These are phyloP conservation scores for Panagrolaimus sp. DNA, from an alignment of 1,140 invertebrate species.

Conservation along the genomic window DNA sequence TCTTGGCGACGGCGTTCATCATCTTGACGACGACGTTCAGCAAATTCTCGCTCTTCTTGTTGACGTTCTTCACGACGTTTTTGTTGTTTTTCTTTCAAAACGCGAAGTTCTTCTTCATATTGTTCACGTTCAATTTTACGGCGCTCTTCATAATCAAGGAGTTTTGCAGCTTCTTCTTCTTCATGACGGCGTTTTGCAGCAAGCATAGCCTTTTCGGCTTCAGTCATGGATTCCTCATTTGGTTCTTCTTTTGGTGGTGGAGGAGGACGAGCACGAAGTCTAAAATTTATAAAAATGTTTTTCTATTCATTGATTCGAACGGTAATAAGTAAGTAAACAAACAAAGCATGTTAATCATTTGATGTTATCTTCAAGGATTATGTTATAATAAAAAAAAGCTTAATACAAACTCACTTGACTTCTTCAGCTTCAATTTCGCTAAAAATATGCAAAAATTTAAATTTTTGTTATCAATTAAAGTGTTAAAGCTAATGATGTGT, in stretches of 20 bases:
- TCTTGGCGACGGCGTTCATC: slow-evolving; percentile 38
- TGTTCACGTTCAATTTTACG: slow-evolving; percentile 45
- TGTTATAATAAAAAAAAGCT: slow-evolving; percentile 10
- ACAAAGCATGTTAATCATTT: slow-evolving; percentile 24
- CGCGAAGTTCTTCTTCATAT: slow-evolving; percentile 48
- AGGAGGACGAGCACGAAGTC: slow-evolving; percentile 23
- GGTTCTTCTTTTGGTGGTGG: slow-evolving; percentile 27
- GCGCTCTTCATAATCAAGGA: slow-evolving; percentile 52
- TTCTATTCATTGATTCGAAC: background rate
- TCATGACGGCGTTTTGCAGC: slow-evolving; percentile 58
- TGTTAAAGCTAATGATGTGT: background rate
- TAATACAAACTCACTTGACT: slow-evolving; percentile 6
- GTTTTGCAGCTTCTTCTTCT: slow-evolving; percentile 54
- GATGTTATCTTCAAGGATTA: background rate
- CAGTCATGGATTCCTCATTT: slow-evolving; percentile 44
- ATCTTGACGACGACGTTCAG: slow-evolving; percentile 46
- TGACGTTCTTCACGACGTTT: slow-evolving; percentile 47
- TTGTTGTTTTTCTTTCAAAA: slow-evolving; percentile 50
- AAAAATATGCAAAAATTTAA: background rate
- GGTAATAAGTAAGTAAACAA: slow-evolving; percentile 27
- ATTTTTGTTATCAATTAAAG: slow-evolving; percentile 13
- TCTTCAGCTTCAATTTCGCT: slow-evolving; percentile 19
- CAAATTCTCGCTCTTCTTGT: slow-evolving; percentile 51
- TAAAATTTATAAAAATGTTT: background rate
- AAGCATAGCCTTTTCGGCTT: slow-evolving; percentile 33